phyloP scores from a whole-genome alignment of 2,888 invertebrate genomes.

The Zeuzera pyrina region DNA sequence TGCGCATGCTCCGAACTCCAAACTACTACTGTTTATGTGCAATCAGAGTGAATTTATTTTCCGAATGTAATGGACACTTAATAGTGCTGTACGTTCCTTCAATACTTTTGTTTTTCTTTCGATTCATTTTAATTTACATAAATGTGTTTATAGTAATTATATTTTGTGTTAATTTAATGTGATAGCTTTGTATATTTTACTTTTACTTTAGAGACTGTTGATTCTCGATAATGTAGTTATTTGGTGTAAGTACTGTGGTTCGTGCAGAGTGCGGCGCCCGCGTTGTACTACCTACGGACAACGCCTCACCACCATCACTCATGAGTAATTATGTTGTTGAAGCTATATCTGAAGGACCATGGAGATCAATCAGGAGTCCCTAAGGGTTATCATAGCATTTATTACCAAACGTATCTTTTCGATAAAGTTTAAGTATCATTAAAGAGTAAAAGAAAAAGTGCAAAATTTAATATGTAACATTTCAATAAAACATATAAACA shows the following conservation, averaged over 20 bases:
- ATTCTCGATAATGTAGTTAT: slow-evolving; percentile 40
- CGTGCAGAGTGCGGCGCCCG: slow-evolving; percentile 13
- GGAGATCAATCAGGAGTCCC: slow-evolving; percentile 49
- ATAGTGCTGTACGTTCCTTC: slow-evolving; percentile 60
- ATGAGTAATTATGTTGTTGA: slow-evolving; percentile 8
- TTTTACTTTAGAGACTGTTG: slow-evolving; percentile 34
- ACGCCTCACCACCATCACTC: slow-evolving; percentile 10
- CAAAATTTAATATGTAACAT: slow-evolving; percentile 71
- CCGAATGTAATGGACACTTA: slow-evolving; percentile 51
- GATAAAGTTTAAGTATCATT: slow-evolving; percentile 62
- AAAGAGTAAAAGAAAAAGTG: slow-evolving; percentile 63
- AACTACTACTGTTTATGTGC: slow-evolving; percentile 51
- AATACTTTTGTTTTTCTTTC: slow-evolving; percentile 52
- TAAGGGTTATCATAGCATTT: slow-evolving; percentile 67
- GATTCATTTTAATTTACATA: slow-evolving; percentile 60
- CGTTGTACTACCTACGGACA: slow-evolving; percentile 23
- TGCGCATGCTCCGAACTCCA: slow-evolving; percentile 27
- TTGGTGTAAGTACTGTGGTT: too few relatives aligned
- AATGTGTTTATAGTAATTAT: slow-evolving; percentile 67
- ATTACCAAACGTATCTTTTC: slow-evolving; percentile 70
- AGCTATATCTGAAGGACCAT: slow-evolving; percentile 56
- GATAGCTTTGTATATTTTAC: slow-evolving; percentile 72
- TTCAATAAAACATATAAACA: slow-evolving; percentile 69
- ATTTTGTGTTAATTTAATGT: slow-evolving; percentile 71
- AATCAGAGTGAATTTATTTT: slow-evolving; percentile 61